Percentiles rank a stretch among this genome's conserved stretches.
phyloP scores from a whole-genome alignment of 2,797 vertebrate genomes.

The Dendrocincla tyrannina region DNA sequence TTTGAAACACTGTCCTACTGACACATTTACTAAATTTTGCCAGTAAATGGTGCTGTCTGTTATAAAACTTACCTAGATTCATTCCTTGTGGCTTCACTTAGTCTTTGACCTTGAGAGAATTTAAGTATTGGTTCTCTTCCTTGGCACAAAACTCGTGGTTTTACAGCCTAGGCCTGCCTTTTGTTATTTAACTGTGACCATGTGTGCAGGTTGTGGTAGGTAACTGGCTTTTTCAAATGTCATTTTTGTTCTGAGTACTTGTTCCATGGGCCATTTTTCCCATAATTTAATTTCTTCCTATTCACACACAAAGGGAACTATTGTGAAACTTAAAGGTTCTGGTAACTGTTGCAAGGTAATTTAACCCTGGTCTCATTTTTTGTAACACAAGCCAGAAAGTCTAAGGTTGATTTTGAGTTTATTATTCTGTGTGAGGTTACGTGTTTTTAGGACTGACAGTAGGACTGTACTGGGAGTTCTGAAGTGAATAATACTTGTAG shows the following conservation, averaged over 20 bases:
- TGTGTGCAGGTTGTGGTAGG: neutral
- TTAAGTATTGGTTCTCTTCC: neutral
- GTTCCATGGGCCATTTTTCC: neutral
- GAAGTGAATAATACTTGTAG: neutral
- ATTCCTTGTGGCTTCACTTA: neutral
- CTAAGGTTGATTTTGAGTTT: neutral
- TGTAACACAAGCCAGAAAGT: neutral
- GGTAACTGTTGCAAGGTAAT: neutral
- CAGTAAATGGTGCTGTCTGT: neutral
- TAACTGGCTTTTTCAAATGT: neutral
- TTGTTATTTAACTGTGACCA: neutral
- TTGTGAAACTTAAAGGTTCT: neutral
- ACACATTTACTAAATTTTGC: neutral
- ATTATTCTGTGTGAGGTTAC: neutral
- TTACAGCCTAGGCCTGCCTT: neutral
- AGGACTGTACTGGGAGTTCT: neutral
- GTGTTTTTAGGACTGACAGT: neutral
- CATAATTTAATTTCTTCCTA: neutral
- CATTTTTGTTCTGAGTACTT: neutral
- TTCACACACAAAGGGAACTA: neutral
- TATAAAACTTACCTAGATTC: neutral
- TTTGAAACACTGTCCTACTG: neutral
- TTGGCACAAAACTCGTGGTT: neutral
- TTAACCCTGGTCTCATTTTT: neutral
- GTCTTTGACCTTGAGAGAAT: neutral